These are phyloP conservation scores for Melipona beecheii DNA, from an alignment of 2,888 invertebrate genomes.

Conservation along the genomic window DNA sequence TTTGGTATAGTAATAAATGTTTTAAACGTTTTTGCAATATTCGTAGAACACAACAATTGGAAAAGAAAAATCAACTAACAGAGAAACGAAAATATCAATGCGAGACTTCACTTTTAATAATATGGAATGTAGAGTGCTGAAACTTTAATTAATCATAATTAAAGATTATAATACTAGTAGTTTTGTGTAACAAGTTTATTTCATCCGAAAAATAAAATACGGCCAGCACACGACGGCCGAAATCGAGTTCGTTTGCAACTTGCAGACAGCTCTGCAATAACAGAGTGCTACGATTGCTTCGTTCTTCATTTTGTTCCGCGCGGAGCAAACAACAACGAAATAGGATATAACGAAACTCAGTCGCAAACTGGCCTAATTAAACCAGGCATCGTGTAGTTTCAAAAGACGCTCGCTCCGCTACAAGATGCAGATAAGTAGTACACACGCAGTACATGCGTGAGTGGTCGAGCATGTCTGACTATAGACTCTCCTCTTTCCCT, in stretches of 20 bases:
- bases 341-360: slow-evolving; percentile 50
- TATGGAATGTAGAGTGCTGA: too few species aligned
- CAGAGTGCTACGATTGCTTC: slow-evolving; percentile 39
- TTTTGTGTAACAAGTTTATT: too few species aligned
- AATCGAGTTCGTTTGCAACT: neutral
- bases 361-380: slow-evolving; percentile 56
- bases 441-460: neutral
- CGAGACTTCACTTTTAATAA: too few species aligned
- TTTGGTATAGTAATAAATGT: too few species aligned
- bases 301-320: slow-evolving; percentile 44
- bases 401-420: neutral
- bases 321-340: slow-evolving; percentile 47
- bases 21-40: too few species aligned
- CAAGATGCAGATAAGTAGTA: neutral
- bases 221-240: neutral
- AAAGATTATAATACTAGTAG: too few species aligned
- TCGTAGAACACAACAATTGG: too few species aligned
- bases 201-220: too few species aligned
- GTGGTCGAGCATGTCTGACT: neutral
- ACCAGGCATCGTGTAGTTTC: slow-evolving; percentile 26
- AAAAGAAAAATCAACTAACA: too few species aligned
- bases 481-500: neutral
- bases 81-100: too few species aligned
- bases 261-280: slow-evolving; percentile 34
- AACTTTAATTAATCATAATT: too few species aligned